Conservation (phyloP, 2,797 vertebrate species). For the Dendrocincla tyrannina region DNA sequence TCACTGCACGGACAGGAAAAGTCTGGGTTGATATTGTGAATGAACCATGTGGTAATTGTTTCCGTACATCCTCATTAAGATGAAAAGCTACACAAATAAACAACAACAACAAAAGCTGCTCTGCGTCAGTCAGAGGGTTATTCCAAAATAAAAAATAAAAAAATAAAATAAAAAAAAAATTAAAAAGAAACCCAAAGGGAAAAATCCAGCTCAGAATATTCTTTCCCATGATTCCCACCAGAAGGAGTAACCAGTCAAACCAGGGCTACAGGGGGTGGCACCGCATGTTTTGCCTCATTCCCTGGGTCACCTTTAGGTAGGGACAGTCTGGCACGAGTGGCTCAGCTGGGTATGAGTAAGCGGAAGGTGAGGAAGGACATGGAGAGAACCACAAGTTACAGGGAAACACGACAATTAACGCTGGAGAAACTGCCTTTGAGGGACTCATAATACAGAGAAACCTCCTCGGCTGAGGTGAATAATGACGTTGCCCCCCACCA, state of each 20-base stretch:
- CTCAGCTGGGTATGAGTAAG: slow-evolving; percentile 31
- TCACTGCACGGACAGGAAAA: slow-evolving; percentile 33
- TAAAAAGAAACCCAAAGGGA: background rate
- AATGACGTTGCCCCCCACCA: background rate
- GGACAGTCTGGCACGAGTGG: background rate
- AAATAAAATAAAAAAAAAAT: background rate
- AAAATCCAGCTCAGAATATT: background rate
- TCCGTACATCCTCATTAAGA: slow-evolving; percentile 55
- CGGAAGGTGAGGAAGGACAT: slow-evolving; percentile 64
- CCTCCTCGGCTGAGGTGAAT: background rate
- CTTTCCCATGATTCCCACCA: slow-evolving; percentile 13
- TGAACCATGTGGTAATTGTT: slow-evolving; percentile 61
- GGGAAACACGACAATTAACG: background rate
- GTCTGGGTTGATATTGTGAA: slow-evolving; percentile 50
- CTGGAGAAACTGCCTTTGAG: background rate
- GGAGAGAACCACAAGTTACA: background rate
- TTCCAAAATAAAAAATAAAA: background rate
- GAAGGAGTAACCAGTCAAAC: background rate
- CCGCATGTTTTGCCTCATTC: background rate
- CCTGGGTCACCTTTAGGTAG: background rate
- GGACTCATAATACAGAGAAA: background rate
- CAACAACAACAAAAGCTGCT: slow-evolving; percentile 57
- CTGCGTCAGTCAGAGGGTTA: background rate
- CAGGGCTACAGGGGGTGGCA: accelerated
- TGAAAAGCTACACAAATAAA: slow-evolving; percentile 67